Conservation (phyloP, 2,797 vertebrate species). For the Xenopus petersii region DNA sequence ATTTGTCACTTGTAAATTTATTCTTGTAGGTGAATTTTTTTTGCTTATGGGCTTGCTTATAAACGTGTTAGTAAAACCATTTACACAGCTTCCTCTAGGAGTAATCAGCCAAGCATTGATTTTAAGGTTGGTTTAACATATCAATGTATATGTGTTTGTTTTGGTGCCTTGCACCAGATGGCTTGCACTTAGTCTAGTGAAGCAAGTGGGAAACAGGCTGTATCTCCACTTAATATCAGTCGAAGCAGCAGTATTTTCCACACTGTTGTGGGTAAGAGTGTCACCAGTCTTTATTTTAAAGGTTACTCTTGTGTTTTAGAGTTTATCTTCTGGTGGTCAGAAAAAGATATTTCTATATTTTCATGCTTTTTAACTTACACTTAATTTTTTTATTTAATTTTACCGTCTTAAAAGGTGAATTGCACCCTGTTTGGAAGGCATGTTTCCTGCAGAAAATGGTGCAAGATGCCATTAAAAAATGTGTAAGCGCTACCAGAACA, state of each 20-base stretch:
- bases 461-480: no score
- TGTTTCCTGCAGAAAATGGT: no score
- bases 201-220: constrained; percentile 62
- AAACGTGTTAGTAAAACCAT: constrained; percentile 45
- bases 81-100: constrained; percentile 42
- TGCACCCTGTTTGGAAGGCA: no score
- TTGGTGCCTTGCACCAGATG: constrained; percentile 64
- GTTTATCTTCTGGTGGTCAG: no score
- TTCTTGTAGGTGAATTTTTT: constrained; percentile 22
- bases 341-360: no score
- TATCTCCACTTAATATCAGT: constrained; percentile 66
- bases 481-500: no score
- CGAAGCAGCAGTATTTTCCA: constrained; percentile 58
- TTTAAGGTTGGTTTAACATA: constrained; percentile 52
- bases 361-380: no score
- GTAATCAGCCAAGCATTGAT: constrained; percentile 53
- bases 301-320: no score
- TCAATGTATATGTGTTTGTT: constrained; percentile 47
- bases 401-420: no score
- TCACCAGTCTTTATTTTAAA: background rate
- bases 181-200: constrained; percentile 73
- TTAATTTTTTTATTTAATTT: no score
- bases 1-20: constrained; percentile 6
- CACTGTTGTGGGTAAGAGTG: background rate
- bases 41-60: constrained; percentile 31